Evolutionary conservation across 2,888 invertebrate species (phyloP), one percentile per base, ranked within the genome.

Genomic region (Sicus ferrugineus): DNA sequence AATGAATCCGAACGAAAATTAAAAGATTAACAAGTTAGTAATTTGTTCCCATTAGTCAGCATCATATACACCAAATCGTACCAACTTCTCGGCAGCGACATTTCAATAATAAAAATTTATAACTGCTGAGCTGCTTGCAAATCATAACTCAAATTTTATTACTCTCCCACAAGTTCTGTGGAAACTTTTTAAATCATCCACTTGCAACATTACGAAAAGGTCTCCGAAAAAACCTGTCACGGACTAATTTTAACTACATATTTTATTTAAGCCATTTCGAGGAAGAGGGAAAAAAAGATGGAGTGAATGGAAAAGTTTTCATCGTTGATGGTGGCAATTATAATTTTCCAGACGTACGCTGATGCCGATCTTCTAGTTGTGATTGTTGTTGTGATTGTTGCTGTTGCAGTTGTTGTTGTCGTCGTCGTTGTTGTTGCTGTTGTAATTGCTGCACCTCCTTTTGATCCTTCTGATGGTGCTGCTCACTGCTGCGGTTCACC

Each of bases 61-160:
- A n/a, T n/a, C n/a, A n/a, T n/a, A n/a, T n/a, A n/a, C n/a, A n/a
- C n/a, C n/a, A n/a, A n/a, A n/a, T n/a, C n/a, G n/a, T n/a, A n/a
- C n/a, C n/a, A n/a, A n/a, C n/a, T n/a, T n/a, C n/a, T n/a, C n/a
- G n/a, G n/a, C n/a, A n/a, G n/a, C n/a, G n/a, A n/a, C n/a, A n/a
- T n/a, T n/a, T n/a, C n/a, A n/a, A n/a, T 16, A 42, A 42, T 42
- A 2, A 42, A 42, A 42, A 42, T 30, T 63, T 61, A 70, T 61
- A 59, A 30, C 56, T 63, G 62, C n/a, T 65, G 67, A 61, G n/a
- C 38, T 59, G 59, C 46, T 59, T 72, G 68, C 65, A 63, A 72
- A 66, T 70, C 67, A 54, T 54, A 26, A 11, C 28, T 23, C 14
- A 16, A 6, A 3, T 54, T 54, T 54, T 54, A 50, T 16, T 19